phyloP scores from a whole-genome alignment of 2,113 vertebrate species.

The Caracal caracal region DNA sequence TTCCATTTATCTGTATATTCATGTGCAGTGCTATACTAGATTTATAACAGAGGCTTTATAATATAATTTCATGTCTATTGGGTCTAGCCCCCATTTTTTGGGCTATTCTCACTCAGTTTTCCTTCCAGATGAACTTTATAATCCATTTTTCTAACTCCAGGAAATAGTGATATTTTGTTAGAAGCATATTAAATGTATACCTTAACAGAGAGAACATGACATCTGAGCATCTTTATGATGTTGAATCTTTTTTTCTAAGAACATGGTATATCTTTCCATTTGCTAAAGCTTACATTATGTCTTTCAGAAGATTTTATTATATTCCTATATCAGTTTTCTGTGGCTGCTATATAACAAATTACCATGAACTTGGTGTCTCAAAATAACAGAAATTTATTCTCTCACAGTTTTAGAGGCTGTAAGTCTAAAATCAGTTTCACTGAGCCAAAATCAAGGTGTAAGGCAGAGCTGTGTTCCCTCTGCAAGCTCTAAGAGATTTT shows the following conservation, averaged over 20 bases:
- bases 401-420: background rate
- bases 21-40: background rate
- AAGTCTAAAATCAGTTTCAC: background rate
- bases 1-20: background rate
- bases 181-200: background rate
- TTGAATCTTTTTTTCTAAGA: background rate
- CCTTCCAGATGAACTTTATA: background rate
- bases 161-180: constrained; percentile 9
- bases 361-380: background rate
- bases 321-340: background rate
- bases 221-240: background rate
- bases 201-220: background rate
- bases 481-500: background rate
- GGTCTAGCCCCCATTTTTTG: background rate
- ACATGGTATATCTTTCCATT: background rate
- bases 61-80: background rate
- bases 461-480: background rate
- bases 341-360: background rate
- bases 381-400: background rate
- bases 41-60: background rate
- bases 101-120: constrained; percentile 20
- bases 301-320: background rate
- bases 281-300: background rate
- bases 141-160: background rate
- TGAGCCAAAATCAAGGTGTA: background rate